Percentiles rank a stretch among this genome's conserved stretches.
These are phyloP conservation scores for Sylvia borin DNA, from an alignment of 2,797 vertebrate genomes.

Conservation along the genomic window DNA sequence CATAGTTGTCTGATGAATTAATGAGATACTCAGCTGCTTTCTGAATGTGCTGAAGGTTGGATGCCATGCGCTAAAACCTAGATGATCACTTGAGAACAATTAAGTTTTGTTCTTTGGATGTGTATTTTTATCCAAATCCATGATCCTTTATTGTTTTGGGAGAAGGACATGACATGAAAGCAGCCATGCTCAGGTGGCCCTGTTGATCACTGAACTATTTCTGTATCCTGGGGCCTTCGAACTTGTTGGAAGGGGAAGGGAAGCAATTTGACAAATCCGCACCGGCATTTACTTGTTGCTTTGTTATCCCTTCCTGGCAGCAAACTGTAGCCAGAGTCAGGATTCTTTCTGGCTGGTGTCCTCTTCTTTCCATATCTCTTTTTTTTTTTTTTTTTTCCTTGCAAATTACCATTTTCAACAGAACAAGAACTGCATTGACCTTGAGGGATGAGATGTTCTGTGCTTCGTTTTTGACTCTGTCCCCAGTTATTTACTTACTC, in stretches of 20 bases:
- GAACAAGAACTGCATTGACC: background rate
- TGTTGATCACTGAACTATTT: background rate
- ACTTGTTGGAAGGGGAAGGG: background rate
- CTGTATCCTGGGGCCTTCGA: accelerated
- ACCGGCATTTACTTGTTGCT: background rate
- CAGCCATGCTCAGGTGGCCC: accelerated
- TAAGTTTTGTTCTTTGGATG: background rate
- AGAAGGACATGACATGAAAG: background rate
- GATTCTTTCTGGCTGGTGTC: background rate
- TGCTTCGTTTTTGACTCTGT: background rate
- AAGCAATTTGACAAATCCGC: background rate
- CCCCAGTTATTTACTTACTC: background rate
- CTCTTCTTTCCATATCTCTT: background rate
- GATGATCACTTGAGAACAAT: background rate
- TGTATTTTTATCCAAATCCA: background rate
- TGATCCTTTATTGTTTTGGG: background rate
- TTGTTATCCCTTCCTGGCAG: background rate
- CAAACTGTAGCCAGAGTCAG: accelerated
- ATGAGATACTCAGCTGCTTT: background rate
- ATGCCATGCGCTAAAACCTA: background rate
- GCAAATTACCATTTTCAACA: background rate
- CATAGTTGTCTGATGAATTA: background rate
- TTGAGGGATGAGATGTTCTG: background rate
- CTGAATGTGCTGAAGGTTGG: background rate
- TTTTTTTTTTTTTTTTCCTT: background rate